Evolutionary conservation across 2,888 invertebrate genomes (phyloP).

Genomic region (Lampropteryx suffumata): DNA sequence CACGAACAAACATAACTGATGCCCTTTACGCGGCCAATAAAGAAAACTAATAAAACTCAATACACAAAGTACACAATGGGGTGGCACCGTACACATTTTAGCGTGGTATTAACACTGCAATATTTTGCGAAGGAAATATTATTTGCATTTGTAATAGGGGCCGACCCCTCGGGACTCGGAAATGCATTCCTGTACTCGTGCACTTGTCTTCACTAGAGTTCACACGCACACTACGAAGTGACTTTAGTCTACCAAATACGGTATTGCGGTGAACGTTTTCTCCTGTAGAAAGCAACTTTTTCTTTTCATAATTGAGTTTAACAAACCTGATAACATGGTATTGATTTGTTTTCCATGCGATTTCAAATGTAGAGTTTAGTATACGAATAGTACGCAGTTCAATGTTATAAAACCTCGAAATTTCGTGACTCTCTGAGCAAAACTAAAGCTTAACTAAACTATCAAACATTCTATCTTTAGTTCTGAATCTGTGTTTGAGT

Average conservation of each 20-base stretch:
- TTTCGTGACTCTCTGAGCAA: no score
- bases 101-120: constrained; percentile 74
- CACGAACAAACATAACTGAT: constrained; percentile 38
- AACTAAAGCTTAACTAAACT: no score
- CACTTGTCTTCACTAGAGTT: constrained; percentile 54
- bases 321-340: not conserved
- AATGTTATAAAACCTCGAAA: no score
- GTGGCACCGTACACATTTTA: constrained; percentile 63
- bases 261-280: not conserved
- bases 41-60: constrained; percentile 69
- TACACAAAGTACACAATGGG: constrained; percentile 66
- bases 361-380: no score
- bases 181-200: constrained; percentile 72
- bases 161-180: constrained; percentile 39
- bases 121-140: constrained; percentile 78
- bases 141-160: constrained; percentile 75
- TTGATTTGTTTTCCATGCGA: no score
- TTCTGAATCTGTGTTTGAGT: no score
- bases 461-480: no score
- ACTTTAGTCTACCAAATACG: not conserved
- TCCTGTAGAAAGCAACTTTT: constrained; percentile 2
- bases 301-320: constrained; percentile 5
- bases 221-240: constrained; percentile 27
- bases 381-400: no score
- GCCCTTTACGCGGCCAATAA: constrained; percentile 65